phyloP scores from a whole-genome alignment of 2,888 invertebrate species.

The Drosophila bunnanda region DNA sequence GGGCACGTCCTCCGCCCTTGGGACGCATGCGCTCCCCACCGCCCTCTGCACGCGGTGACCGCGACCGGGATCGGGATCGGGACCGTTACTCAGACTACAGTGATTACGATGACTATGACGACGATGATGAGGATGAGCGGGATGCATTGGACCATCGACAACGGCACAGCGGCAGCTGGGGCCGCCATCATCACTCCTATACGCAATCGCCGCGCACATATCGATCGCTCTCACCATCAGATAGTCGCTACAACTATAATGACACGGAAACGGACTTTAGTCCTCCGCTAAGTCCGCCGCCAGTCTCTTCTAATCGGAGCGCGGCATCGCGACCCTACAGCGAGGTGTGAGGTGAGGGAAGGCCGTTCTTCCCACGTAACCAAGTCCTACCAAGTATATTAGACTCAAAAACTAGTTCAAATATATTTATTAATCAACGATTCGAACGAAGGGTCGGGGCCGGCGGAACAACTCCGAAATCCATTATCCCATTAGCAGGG shows the following conservation, averaged over 20 bases:
- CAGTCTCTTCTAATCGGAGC: conserved; percentile 22
- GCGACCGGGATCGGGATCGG: conserved; percentile 57
- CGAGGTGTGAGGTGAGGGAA: conserved; percentile 59
- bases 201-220: conserved; percentile 81
- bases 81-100: conserved; percentile 69
- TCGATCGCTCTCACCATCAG: conserved; percentile 84
- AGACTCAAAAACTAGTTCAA: conserved; percentile 77
- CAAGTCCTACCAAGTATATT: conserved; percentile 50
- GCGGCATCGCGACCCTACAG: conserved; percentile 46
- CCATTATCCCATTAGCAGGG: conserved; percentile 19
- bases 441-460: conserved; percentile 52
- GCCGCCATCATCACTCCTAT: conserved; percentile 75
- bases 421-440: conserved; percentile 73
- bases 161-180: conserved; percentile 74
- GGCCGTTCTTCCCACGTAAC: conserved; percentile 15
- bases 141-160: conserved; percentile 50
- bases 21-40: conserved; percentile 86
- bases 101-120: conserved; percentile 75
- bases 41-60: conserved; percentile 63
- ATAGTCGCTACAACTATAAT: conserved; percentile 86
- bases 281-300: conserved; percentile 87
- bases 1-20: conserved; percentile 86
- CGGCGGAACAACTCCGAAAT: conserved; percentile 23
- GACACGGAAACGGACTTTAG: conserved; percentile 89
- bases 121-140: conserved; percentile 67